Conservation (phyloP, 2,888 invertebrate genomes). For the Clitarchus hookeri region DNA sequence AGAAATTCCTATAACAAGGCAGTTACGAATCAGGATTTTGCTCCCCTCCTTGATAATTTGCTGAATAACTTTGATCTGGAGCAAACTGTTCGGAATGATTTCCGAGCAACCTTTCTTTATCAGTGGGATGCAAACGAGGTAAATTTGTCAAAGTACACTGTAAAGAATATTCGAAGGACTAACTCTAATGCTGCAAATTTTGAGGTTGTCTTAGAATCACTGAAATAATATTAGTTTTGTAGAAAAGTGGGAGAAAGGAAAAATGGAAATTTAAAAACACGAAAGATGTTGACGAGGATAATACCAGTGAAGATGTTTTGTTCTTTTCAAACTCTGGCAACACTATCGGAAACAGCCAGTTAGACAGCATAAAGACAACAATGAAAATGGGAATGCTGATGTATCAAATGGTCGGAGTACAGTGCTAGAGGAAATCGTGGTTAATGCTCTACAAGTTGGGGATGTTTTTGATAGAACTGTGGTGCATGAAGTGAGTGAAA, state of each 20-base stretch:
- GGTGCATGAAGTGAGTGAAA: too few species aligned
- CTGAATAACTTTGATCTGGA: conserved; percentile 17
- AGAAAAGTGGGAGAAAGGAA: neutral
- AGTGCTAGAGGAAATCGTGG: neutral
- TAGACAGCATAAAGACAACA: neutral
- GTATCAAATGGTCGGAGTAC: neutral
- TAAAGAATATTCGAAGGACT: neutral
- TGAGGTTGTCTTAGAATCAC: neutral
- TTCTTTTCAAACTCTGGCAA: neutral
- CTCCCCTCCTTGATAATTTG: neutral
- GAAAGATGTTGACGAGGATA: neutral
- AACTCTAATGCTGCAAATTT: neutral
- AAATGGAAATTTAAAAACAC: neutral
- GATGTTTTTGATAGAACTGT: conserved; percentile 11
- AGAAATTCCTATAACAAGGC: too few species aligned
- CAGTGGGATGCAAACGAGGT: neutral
- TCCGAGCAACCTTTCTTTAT: conserved; percentile 47
- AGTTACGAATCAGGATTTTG: too few species aligned
- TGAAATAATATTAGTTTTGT: neutral
- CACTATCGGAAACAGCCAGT: neutral
- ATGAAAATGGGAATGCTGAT: neutral
- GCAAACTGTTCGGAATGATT: conserved; percentile 50
- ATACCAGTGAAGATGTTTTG: neutral
- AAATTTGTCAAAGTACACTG: neutral
- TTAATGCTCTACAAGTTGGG: neutral